phyloP scores from a whole-genome alignment of 2,797 vertebrate species.

The Sciurus carolinensis region DNA sequence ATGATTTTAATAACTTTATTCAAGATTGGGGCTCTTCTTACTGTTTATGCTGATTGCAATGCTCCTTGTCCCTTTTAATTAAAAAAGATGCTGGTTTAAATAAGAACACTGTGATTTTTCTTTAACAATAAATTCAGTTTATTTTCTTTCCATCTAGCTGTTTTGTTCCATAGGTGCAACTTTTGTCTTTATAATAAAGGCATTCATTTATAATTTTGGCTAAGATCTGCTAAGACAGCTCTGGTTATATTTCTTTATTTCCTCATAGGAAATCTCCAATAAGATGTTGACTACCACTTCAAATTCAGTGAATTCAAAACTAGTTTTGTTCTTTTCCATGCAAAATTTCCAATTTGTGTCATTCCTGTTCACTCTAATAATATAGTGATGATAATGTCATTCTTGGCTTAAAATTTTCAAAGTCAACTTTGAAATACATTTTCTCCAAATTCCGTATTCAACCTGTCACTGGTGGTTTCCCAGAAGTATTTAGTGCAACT shows the following conservation, averaged over 20 bases:
- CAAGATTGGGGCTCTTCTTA: neutral
- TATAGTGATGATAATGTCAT: neutral
- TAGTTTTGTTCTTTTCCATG: neutral
- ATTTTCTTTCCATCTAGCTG: neutral
- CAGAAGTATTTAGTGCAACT: neutral
- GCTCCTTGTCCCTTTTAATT: accelerated
- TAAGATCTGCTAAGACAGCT: neutral
- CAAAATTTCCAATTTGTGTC: neutral
- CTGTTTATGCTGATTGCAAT: neutral
- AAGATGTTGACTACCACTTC: neutral
- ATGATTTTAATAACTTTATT: neutral
- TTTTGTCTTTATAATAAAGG: neutral
- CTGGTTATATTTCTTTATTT: neutral
- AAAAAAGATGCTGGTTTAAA: neutral
- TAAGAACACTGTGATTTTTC: neutral
- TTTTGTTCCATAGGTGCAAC: neutral
- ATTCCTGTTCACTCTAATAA: neutral
- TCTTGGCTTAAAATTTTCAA: neutral
- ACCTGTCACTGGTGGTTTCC: neutral
- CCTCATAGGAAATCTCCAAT: neutral
- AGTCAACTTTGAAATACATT: neutral
- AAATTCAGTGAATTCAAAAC: constrained; percentile 9
- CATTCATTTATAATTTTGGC: neutral
- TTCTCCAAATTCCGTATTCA: neutral
- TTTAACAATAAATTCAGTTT: neutral